Percentiles rank a stretch among this genome's conserved stretches.
These are phyloP conservation scores for Hypena proboscidalis DNA, from an alignment of 2,888 invertebrate species.

Conservation along the genomic window DNA sequence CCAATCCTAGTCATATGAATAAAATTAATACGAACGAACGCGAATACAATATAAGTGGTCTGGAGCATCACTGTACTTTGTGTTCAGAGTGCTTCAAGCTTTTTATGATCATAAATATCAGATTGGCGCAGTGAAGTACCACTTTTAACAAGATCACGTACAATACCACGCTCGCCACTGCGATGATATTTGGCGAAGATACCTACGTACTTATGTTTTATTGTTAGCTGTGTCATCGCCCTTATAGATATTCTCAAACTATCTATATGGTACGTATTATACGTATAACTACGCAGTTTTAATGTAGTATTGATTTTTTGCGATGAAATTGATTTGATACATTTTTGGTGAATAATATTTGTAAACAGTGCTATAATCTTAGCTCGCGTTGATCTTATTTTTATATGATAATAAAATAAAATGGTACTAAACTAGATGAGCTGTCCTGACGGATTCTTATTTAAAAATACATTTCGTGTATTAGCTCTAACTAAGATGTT, in stretches of 20 bases:
- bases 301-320: too few species aligned
- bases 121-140: conserved; percentile 33
- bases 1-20: conserved; percentile 9
- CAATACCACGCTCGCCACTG: conserved; percentile 28
- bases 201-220: conserved; percentile 52
- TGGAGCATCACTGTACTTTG: conserved; percentile 1
- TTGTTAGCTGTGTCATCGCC: conserved; percentile 49
- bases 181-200: conserved; percentile 53
- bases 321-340: too few species aligned
- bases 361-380: too few species aligned
- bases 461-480: conserved; percentile 17
- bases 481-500: conserved; percentile 13
- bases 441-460: background rate
- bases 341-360: too few species aligned
- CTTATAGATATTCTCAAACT: conserved; percentile 30
- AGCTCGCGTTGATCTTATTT: too few species aligned
- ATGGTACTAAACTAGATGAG: conserved; percentile 8
- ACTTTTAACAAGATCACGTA: conserved; percentile 62
- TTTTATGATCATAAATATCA: conserved; percentile 43
- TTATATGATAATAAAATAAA: too few species aligned
- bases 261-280: too few species aligned
- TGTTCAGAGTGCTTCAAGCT: background rate
- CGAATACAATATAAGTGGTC: background rate
- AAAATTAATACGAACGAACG: too few species aligned
- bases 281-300: too few species aligned